Conservation (phyloP, 2,113 vertebrate genomes). For the human region GRCh38 chr2:211772001-211772500, state of each 20-base stretch:
- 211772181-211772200: not conserved
- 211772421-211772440: not conserved
- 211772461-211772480: not conserved
- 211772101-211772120: not conserved
- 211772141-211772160: not conserved
- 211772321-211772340: not conserved
- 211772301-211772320: not conserved
- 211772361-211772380: not conserved
- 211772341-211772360: not conserved
- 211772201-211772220: not conserved
- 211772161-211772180: not conserved
- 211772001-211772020: not conserved
- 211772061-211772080: not conserved
- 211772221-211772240: not conserved
- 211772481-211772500: not conserved
- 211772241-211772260: not conserved
- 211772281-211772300: not conserved
- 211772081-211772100: not conserved
- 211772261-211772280: not conserved
- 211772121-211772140: not conserved
- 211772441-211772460: not conserved
- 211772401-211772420: not conserved
- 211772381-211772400: not conserved
- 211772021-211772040: not conserved
- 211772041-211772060: not conserved